Evolutionary conservation across 2,888 invertebrate genomes (phyloP), one percentile per base, ranked within the genome.

Genomic region (Microctonus brassicae): DNA sequence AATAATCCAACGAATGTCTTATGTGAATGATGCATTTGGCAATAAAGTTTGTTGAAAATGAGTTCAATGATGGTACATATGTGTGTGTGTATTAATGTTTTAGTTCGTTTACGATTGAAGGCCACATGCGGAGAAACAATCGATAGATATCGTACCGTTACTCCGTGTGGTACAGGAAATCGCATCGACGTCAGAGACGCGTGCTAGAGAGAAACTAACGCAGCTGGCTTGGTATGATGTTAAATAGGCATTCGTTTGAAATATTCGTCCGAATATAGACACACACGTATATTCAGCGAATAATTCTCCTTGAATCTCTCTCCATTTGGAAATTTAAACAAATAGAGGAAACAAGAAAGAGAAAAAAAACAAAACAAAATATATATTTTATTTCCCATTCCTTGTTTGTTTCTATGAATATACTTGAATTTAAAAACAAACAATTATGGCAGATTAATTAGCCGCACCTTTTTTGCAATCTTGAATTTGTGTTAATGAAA

Each of bases 111-210:
- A 36, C 53, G 24, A 22, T 60, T 68, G 47, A 70, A 64, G 55
- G 47, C 42, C 69, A 57, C 20, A 42, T n/a, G 62, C 29, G 34
- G 69, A 69, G 75, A 72, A 78, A 78, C 75, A 77, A 77, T 75
- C 77, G 70, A 73, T 76, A 66, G 65, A 58, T 47, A 47, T 72
- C 78, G 80, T 79, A 78, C 81, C 81, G 81, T 81, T 81, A 80
- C 68, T 73, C 68, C 33, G 69, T 69, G 69, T 74, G 66, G 77
- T 75, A 77, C 79, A 77, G 81, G 80, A 80, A 79, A 78, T 78
- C 75, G 76, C 71, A 69, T 72, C 62, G 72, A 63, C 57, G 26
- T 42, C 55, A 60, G 47, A 47, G 57, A 70, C 69, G 63, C 62
- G 63, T 72, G 57, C 42, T 69, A 39, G 36, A 57, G 47, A 47